Evolutionary conservation across 2,113 vertebrate species (phyloP).

Genomic region (Choloepus hoffmanni): DNA sequence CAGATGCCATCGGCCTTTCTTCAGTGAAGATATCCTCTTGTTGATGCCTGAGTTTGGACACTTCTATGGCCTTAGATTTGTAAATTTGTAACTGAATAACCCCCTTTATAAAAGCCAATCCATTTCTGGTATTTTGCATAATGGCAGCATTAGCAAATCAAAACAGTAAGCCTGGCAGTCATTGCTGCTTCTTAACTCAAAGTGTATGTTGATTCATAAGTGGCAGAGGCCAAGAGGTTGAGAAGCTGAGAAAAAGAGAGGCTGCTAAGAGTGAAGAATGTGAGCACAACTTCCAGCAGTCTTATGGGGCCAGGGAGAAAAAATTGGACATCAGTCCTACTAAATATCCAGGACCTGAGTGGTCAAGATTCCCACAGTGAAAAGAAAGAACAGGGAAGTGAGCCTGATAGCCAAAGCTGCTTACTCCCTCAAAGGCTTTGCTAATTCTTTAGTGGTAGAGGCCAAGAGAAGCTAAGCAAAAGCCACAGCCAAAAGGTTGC

Average conservation of each 20-base stretch:
- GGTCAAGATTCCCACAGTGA: not conserved
- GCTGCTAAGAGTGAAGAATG: not conserved
- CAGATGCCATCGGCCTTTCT: no score
- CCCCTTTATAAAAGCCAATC: no score
- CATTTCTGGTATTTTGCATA: no score
- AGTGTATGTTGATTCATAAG: not conserved
- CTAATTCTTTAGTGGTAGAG: not conserved
- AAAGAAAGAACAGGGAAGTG: not conserved
- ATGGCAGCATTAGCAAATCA: no score
- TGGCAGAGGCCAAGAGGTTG: not conserved
- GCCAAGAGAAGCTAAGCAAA: not conserved
- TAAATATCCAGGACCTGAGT: not conserved
- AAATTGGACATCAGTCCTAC: not conserved
- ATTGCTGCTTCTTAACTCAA: not conserved
- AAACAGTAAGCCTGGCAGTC: not conserved
- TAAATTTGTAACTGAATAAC: no score
- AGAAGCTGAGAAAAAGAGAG: not conserved
- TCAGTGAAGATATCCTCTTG: no score
- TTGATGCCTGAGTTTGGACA: no score
- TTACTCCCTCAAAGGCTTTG: not conserved
- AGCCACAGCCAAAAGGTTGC: not conserved
- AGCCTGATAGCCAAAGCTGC: not conserved
- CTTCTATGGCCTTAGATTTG: no score
- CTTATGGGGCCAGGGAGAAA: not conserved
- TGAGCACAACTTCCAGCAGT: not conserved